A percentile compares a stretch with the other conserved stretches of the same genome.
Evolutionary conservation across 2,113 vertebrate species (phyloP).

Genomic region (Leptosomus discolor): DNA sequence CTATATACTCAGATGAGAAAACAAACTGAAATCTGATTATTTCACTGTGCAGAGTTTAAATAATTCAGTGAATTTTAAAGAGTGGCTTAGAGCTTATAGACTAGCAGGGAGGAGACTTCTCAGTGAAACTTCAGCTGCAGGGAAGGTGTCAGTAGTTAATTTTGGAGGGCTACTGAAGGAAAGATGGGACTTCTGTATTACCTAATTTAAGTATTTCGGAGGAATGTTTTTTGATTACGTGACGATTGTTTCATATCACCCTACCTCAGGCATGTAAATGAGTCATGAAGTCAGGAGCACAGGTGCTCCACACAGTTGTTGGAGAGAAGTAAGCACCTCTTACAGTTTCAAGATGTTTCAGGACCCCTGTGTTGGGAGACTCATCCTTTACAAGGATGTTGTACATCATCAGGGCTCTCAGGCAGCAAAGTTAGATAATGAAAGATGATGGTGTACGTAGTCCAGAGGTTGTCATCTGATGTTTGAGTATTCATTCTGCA

Average conservation of each 20-base stretch:
- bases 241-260: background rate
- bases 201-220: background rate
- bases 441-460: background rate
- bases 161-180: background rate
- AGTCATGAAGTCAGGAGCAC: background rate
- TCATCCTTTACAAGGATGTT: fast-evolving
- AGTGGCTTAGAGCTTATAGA: background rate
- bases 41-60: constrained; percentile 1
- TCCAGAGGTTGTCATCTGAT: background rate
- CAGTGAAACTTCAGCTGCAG: background rate
- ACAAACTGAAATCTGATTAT: constrained; percentile 19
- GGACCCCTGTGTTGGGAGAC: background rate
- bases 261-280: background rate
- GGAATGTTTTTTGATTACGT: background rate
- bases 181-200: background rate
- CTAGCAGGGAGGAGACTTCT: background rate
- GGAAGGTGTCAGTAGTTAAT: constrained; percentile 9
- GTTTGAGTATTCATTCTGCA: background rate
- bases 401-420: background rate
- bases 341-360: fast-evolving
- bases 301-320: background rate
- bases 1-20: background rate
- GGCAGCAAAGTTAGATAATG: background rate
- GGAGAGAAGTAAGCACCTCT: background rate
- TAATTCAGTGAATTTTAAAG: constrained; percentile 25